Conservation (phyloP, 1,140 invertebrate genomes). For the Maniola jurtina region DNA sequence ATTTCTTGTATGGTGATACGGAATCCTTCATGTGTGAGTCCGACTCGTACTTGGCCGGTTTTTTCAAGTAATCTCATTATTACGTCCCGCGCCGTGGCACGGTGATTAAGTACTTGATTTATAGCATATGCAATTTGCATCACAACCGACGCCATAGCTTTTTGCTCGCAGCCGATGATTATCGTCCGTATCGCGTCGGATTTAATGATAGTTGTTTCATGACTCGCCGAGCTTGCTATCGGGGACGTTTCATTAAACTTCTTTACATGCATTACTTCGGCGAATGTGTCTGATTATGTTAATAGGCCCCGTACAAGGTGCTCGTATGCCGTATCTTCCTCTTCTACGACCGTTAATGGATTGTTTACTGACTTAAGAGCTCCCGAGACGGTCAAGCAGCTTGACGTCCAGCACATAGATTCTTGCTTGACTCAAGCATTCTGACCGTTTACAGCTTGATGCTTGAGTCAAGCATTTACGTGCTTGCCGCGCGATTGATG, state of each 20-base stretch:
- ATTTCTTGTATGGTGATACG: too few species aligned
- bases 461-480: too few species aligned
- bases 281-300: constrained; percentile 74
- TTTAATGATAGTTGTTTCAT: constrained; percentile 77
- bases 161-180: constrained; percentile 71
- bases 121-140: constrained; percentile 76
- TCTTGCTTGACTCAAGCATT: too few species aligned
- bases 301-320: constrained; percentile 57
- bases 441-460: too few species aligned
- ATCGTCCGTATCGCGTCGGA: constrained; percentile 74
- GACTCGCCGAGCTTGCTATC: constrained; percentile 67
- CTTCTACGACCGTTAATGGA: constrained; percentile 62
- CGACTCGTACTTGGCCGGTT: too few species aligned
- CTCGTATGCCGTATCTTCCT: constrained; percentile 51
- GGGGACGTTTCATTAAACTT: constrained; percentile 74
- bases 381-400: too few species aligned
- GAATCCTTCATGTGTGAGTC: too few species aligned
- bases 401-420: too few species aligned
- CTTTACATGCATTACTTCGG: constrained; percentile 74
- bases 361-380: constrained; percentile 63
- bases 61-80: constrained; percentile 74
- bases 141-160: constrained; percentile 65
- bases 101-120: constrained; percentile 76
- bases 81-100: constrained; percentile 55
- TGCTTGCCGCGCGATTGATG: too few species aligned